These are phyloP conservation scores for Stercorarius parasiticus DNA, from an alignment of 2,113 vertebrate species.

Conservation along the genomic window DNA sequence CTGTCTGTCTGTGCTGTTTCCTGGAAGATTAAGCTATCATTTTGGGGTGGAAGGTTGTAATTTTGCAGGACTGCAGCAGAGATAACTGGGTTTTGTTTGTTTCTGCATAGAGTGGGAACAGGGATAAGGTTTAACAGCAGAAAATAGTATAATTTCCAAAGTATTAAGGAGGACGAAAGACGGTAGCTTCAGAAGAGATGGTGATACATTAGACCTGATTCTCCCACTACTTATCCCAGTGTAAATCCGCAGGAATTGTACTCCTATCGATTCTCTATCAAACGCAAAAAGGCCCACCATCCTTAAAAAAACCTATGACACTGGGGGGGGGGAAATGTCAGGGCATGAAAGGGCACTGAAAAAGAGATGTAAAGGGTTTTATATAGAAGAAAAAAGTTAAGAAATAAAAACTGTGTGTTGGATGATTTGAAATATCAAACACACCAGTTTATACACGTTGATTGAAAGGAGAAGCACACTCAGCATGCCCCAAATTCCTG, in stretches of 20 bases:
- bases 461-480: neutral
- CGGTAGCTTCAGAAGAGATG: neutral
- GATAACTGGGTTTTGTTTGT: neutral
- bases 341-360: neutral
- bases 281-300: neutral
- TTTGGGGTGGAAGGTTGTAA: neutral
- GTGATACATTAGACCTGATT: neutral
- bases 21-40: constrained; percentile 36
- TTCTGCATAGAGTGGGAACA: neutral
- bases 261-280: neutral
- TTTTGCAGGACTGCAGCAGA: neutral
- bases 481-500: neutral
- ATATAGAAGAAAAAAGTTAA: neutral
- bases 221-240: neutral
- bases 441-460: neutral
- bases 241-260: neutral
- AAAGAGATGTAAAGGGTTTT: neutral
- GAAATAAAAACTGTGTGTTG: neutral
- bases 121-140: neutral
- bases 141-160: neutral
- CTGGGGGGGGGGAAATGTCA: neutral
- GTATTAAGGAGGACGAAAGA: neutral
- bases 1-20: constrained; percentile 4
- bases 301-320: neutral
- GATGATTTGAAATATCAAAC: neutral